phyloP scores from a whole-genome alignment of 2,797 vertebrate genomes.

The Hippocampus kuda region DNA sequence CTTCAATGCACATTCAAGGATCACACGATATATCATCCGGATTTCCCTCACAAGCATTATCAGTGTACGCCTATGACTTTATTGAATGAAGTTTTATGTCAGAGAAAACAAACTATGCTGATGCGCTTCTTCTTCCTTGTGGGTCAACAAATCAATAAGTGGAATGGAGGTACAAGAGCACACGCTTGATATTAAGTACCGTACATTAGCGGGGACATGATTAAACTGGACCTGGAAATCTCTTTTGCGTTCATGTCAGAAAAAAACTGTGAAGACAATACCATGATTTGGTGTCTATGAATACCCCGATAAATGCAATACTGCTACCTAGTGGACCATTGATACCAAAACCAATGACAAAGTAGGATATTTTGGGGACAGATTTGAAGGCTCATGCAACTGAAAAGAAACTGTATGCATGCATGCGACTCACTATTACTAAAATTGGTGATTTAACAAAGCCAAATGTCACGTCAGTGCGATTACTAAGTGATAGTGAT shows the following conservation, averaged over 20 bases:
- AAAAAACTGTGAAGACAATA: no score
- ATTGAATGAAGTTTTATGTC: neutral
- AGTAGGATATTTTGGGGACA: no score
- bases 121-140: neutral
- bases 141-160: neutral
- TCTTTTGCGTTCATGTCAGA: neutral
- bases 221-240: no score
- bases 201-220: no score
- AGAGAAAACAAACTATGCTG: neutral
- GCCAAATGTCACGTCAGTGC: neutral
- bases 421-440: neutral
- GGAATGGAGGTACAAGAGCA: neutral
- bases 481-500: no score
- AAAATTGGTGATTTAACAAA: neutral
- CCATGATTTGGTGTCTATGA: no score
- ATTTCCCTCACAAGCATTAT: neutral
- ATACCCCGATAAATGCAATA: no score
- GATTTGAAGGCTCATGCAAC: no score
- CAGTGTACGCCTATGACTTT: neutral
- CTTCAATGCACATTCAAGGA: neutral
- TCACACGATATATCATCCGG: neutral
- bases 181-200: neutral
- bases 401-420: neutral
- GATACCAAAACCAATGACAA: no score
- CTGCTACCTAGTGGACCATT: no score